These are phyloP conservation scores for Pherbina coryleti DNA, from an alignment of 2,888 invertebrate genomes.

Conservation along the genomic window DNA sequence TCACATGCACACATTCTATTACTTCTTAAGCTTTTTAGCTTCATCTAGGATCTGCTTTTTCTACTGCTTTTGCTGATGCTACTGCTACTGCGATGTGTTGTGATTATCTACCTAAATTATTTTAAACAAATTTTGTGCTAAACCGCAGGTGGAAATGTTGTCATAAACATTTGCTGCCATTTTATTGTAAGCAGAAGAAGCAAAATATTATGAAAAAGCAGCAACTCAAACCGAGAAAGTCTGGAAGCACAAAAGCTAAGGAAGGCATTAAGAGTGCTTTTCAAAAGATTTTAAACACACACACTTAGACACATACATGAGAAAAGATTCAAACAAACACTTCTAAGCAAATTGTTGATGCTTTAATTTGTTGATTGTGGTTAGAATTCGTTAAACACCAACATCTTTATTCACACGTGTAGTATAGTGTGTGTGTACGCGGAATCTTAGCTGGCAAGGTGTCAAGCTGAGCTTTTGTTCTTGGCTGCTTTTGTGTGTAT, in stretches of 20 bases:
- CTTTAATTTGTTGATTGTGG: conserved; percentile 44
- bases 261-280: background rate
- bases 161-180: conserved; percentile 54
- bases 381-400: conserved; percentile 1
- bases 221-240: background rate
- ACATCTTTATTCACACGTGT: background rate
- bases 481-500: background rate
- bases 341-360: conserved; percentile 40
- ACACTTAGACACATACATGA: background rate
- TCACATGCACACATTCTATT: background rate
- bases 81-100: background rate
- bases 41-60: background rate
- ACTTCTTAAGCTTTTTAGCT: background rate
- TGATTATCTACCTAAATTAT: conserved; percentile 38
- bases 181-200: background rate
- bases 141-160: conserved; percentile 58
- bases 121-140: conserved; percentile 39
- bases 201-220: background rate
- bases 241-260: background rate
- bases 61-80: background rate
- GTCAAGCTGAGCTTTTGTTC: background rate
- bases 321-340: conserved; percentile 6
- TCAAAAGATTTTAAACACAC: background rate
- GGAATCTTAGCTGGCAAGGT: too few species aligned
- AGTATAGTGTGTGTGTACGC: too few species aligned